These are phyloP conservation scores for Schizopygopsis pylzovi DNA, from an alignment of 2,797 vertebrate genomes.

Conservation along the genomic window DNA sequence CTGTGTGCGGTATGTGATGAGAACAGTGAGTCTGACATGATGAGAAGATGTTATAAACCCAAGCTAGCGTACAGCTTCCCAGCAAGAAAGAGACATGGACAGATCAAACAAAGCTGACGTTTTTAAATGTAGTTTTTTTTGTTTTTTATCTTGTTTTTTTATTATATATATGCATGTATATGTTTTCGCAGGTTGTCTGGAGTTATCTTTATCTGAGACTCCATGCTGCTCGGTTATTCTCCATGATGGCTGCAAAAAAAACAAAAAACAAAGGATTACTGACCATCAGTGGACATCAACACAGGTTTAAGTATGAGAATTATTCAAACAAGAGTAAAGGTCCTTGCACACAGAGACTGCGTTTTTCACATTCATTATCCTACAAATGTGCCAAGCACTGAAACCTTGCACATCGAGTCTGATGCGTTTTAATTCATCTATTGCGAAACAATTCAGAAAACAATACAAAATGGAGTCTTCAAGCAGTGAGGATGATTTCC, in stretches of 20 bases:
- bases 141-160: slow-evolving; percentile 68
- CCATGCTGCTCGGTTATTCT: slow-evolving; percentile 62
- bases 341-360: too few species aligned
- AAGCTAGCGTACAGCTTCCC: slow-evolving; percentile 69
- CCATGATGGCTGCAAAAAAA: slow-evolving; percentile 58
- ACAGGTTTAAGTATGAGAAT: not conserved
- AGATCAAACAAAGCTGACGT: slow-evolving; percentile 69
- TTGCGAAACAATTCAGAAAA: too few species aligned
- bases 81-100: slow-evolving; percentile 75
- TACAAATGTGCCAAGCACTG: too few species aligned
- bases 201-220: slow-evolving; percentile 72
- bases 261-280: not conserved
- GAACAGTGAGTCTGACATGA: slow-evolving; percentile 37
- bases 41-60: slow-evolving; percentile 16
- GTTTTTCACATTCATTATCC: too few species aligned
- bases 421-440: too few species aligned
- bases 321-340: not conserved
- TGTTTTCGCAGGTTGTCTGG: slow-evolving; percentile 62
- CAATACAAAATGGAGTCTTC: too few species aligned
- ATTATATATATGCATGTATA: slow-evolving; percentile 67
- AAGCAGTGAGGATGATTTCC: too few species aligned
- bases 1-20: slow-evolving; percentile 39
- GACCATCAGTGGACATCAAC: not conserved
- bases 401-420: too few species aligned
- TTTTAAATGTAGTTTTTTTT: slow-evolving; percentile 72